Evolutionary conservation across 2,113 vertebrate genomes (phyloP).

Genomic region (Perca fluviatilis): DNA sequence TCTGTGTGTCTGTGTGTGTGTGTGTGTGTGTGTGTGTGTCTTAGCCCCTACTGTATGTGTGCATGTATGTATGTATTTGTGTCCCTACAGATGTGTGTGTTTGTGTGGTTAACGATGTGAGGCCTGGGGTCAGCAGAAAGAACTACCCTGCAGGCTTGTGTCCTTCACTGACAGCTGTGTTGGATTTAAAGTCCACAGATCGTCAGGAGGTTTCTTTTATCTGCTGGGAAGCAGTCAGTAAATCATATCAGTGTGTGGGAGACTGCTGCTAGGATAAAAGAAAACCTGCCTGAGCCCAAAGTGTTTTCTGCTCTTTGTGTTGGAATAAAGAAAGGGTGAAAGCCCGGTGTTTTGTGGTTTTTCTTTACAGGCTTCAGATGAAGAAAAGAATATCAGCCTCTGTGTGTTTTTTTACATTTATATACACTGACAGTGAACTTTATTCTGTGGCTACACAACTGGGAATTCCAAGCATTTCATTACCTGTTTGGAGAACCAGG

Average conservation of each 20-base stretch:
- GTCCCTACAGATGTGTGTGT: not conserved
- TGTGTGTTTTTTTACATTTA: not conserved
- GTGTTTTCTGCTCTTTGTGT: constrained; percentile 41
- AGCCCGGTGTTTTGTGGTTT: not conserved
- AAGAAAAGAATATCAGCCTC: constrained; percentile 1
- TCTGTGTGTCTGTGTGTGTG: no score
- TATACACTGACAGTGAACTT: constrained; percentile 6
- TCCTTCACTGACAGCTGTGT: constrained; percentile 30
- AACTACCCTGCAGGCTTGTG: constrained; percentile 9
- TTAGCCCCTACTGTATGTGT: not conserved
- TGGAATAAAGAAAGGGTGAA: not conserved
- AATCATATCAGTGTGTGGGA: constrained; percentile 32
- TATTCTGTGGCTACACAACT: not conserved
- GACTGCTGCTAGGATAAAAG: constrained; percentile 6
- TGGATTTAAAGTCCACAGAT: constrained; percentile 10
- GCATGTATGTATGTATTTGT: not conserved
- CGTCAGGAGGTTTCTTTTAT: constrained; percentile 12
- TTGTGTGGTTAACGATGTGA: constrained; percentile 23
- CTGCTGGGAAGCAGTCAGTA: constrained; percentile 29
- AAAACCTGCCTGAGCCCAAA: not conserved
- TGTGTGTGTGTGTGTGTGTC: no score
- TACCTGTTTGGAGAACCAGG: no score
- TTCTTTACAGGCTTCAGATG: not conserved
- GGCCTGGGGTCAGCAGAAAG: constrained; percentile 28
- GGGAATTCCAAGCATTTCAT: no score